Evolutionary conservation across 2,113 vertebrate genomes (phyloP).

Genomic region (Sinosuthora webbiana): DNA sequence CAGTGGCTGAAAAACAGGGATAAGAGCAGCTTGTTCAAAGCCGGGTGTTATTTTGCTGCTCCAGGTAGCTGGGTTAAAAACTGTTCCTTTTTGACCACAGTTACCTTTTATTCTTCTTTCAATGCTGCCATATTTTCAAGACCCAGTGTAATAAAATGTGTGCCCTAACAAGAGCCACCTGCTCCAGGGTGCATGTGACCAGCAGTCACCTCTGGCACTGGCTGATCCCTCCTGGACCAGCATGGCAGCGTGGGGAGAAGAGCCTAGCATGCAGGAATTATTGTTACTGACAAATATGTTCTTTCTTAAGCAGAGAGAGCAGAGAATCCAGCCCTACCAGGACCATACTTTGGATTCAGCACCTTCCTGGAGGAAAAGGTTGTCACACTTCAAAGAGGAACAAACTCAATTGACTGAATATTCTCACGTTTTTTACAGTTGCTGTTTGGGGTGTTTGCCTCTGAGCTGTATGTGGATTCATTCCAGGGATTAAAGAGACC

Average conservation of each 20-base stretch:
- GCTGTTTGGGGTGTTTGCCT: neutral
- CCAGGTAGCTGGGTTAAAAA: neutral
- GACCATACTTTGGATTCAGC: neutral
- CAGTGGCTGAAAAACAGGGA: neutral
- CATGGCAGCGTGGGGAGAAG: accelerated
- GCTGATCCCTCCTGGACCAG: no score
- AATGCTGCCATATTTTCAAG: neutral
- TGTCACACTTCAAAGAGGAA: neutral
- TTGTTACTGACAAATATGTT: neutral
- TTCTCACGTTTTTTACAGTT: neutral
- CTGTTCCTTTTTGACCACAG: neutral
- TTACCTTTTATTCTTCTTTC: neutral
- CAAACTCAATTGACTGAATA: neutral
- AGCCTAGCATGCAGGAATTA: neutral
- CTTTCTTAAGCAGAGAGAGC: neutral
- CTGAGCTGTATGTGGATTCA: neutral
- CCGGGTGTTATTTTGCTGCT: neutral
- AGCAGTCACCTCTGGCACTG: neutral
- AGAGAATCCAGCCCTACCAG: neutral
- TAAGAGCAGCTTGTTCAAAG: neutral
- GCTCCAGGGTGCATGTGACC: neutral
- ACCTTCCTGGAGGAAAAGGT: neutral
- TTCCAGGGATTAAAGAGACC: neutral
- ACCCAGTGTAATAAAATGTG: neutral
- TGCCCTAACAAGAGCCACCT: neutral